Base-by-base conservation (phyloP, 2,888 invertebrate genomes). In the Drosophila pegasa region DNA sequence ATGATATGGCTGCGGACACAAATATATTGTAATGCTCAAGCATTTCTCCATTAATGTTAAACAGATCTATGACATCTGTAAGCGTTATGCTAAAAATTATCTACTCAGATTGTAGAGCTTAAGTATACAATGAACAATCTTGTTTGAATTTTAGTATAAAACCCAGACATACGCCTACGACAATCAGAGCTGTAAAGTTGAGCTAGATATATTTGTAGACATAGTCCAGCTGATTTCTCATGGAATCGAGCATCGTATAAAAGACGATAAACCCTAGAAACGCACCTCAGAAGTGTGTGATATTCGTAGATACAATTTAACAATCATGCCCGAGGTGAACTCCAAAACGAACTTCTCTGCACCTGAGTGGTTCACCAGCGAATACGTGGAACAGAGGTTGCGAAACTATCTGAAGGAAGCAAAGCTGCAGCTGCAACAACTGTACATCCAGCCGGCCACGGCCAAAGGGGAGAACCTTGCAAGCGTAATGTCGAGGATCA, bases 381-480 rank as follows among this genome's bases (percentile, higher is more conserved):
- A 77, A 0, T 89, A 88, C 43, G 64, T 87, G 0, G 43, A 78
- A 20, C 18, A 66, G 9, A 74, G 60, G 22, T 29, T 87, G 16
- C 59, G 74, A 0, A 6, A 2, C 9, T 77, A 80, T 52, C 50
- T 70, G 6, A 51, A 71, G 14, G 71, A 88, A 45, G 16, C 35
- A 1, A 47, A 67, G 1, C 18, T 87, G 3, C 37, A 68, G 14
- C 14, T 87, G 12, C 20, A 45, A 0, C 27, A 68, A 7, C 41
- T 88, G 14, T 48, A 56, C 14, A 65, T 85, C 6, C 60, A 60
- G 14, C 80, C 87, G 6, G 89, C 76, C 5, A 77, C 77, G 4
- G 72, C 52, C 0, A 80, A 79, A 54, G 89, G 88, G 0, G 89
- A 88, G 27, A 89, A 89, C 56, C 87, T 67, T 50, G 87, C 79